These are phyloP conservation scores for Mesembrinibis cayennensis DNA, from an alignment of 2,113 vertebrate genomes.

Conservation along the genomic window DNA sequence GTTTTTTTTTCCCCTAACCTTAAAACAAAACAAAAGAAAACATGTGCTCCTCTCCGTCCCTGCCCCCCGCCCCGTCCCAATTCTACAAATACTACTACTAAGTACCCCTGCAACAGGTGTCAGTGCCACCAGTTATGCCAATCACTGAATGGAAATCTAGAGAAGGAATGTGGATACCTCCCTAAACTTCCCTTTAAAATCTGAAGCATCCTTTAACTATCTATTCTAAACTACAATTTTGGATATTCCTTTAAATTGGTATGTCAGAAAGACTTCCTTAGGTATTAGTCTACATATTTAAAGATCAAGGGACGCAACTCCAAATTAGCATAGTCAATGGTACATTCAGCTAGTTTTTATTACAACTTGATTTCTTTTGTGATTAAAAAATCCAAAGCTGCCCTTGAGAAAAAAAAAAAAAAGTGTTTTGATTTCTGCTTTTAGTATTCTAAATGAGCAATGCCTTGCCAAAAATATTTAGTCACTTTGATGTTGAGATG, in stretches of 20 bases:
- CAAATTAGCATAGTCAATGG: background rate
- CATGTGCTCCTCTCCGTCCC: accelerated
- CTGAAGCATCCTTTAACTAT: background rate
- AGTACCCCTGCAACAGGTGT: background rate
- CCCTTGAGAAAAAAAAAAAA: background rate
- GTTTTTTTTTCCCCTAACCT: accelerated
- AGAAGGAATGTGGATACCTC: accelerated
- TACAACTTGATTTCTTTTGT: background rate
- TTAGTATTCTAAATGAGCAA: background rate
- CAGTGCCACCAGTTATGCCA: background rate
- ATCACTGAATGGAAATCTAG: background rate
- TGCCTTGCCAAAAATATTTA: background rate
- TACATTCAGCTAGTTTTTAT: background rate
- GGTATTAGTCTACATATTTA: accelerated
- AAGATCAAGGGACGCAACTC: background rate
- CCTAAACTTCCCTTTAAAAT: background rate
- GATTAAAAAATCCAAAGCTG: background rate
- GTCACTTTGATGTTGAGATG: background rate
- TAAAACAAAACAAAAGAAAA: background rate
- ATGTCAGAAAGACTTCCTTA: background rate
- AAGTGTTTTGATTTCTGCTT: background rate
- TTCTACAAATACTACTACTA: background rate
- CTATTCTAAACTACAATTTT: background rate
- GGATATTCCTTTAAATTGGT: background rate
- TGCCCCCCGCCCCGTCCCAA: accelerated